phyloP scores from a whole-genome alignment of 2,113 vertebrate genomes.

The Canis aureus region DNA sequence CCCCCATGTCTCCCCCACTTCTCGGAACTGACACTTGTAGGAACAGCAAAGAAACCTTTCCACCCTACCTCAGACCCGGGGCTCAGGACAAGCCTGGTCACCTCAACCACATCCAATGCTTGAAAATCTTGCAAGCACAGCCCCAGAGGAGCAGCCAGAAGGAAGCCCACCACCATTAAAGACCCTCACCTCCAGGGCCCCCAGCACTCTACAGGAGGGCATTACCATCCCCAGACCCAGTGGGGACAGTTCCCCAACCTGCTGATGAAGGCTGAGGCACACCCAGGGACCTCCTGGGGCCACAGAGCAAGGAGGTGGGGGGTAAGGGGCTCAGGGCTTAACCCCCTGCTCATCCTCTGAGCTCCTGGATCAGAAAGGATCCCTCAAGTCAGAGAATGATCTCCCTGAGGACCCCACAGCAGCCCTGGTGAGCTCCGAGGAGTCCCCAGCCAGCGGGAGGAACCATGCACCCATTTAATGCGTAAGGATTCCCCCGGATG shows the following conservation, averaged over 20 bases:
- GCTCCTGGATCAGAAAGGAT: neutral
- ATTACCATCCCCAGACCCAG: neutral
- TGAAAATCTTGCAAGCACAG: neutral
- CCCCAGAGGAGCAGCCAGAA: neutral
- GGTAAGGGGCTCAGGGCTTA: neutral
- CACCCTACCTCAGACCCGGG: neutral
- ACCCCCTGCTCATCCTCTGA: neutral
- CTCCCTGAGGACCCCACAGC: neutral
- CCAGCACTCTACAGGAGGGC: neutral
- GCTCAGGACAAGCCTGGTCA: neutral
- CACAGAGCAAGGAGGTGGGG: neutral
- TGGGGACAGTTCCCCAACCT: neutral
- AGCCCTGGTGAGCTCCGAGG: neutral
- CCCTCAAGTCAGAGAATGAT: neutral
- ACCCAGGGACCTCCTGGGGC: neutral
- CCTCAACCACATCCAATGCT: neutral
- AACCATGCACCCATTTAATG: neutral
- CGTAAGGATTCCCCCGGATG: neutral
- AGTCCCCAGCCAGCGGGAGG: neutral
- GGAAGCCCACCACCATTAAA: neutral
- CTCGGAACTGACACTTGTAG: neutral
- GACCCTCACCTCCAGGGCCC: accelerated
- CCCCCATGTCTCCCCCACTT: neutral
- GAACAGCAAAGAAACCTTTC: neutral
- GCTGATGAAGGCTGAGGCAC: neutral